phyloP scores from a whole-genome alignment of 2,113 vertebrate genomes.

The Paralichthys olivaceus region DNA sequence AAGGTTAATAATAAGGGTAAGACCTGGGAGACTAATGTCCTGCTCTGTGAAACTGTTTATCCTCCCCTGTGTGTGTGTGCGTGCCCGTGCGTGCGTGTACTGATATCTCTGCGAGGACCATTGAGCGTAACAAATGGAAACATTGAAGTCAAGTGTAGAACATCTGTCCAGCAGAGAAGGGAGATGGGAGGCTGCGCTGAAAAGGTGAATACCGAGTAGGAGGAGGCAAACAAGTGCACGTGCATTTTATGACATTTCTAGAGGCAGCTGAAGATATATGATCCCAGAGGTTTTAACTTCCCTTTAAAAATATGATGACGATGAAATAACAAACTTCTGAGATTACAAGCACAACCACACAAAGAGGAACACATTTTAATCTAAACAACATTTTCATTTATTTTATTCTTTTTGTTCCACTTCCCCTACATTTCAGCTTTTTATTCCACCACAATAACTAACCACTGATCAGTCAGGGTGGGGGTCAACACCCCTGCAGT shows the following conservation, averaged over 20 bases:
- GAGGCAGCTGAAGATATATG: neutral
- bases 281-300: neutral
- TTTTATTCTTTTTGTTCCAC: neutral
- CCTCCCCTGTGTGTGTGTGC: neutral
- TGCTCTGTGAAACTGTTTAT: neutral
- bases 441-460: too few relatives aligned
- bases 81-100: too few relatives aligned
- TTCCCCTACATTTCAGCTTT: neutral
- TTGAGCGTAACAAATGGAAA: too few relatives aligned
- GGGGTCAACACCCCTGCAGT: too few relatives aligned
- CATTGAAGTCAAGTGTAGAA: constrained; percentile 29
- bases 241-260: neutral
- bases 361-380: too few relatives aligned
- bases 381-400: too few relatives aligned
- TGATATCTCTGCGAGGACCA: too few relatives aligned
- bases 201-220: constrained; percentile 29
- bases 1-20: constrained; percentile 28
- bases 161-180: constrained; percentile 40
- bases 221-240: constrained; percentile 14
- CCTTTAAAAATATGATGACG: neutral
- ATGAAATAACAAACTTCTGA: neutral
- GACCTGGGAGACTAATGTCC: neutral
- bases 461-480: too few relatives aligned
- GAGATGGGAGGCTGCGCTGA: constrained; percentile 21
- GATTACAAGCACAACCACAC: neutral